These are phyloP conservation scores for Troglohyphantes excavatus DNA, from an alignment of 2,888 invertebrate species.

Conservation along the genomic window DNA sequence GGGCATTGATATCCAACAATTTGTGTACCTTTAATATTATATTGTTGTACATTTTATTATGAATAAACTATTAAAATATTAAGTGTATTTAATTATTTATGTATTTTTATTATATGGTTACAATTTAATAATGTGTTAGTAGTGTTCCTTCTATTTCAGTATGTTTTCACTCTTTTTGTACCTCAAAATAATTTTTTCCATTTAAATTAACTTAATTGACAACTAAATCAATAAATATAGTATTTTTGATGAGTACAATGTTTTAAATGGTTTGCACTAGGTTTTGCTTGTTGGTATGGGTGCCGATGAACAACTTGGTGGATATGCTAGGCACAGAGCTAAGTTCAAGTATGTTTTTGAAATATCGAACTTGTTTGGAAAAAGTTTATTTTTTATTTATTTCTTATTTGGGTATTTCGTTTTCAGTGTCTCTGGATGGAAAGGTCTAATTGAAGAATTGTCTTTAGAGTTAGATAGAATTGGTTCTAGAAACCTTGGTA, in stretches of 20 bases:
- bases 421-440: slow-evolving; percentile 83
- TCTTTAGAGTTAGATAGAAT: slow-evolving; percentile 92
- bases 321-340: slow-evolving; percentile 93
- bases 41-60: too few species aligned
- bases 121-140: too few species aligned
- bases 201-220: background rate
- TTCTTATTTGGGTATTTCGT: background rate
- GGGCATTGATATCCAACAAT: too few species aligned
- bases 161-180: background rate
- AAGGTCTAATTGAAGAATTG: slow-evolving; percentile 86
- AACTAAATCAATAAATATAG: background rate
- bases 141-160: too few species aligned
- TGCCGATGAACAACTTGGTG: slow-evolving; percentile 98
- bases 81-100: too few species aligned
- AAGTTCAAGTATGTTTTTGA: slow-evolving; percentile 76
- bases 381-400: background rate
- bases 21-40: too few species aligned
- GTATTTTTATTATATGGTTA: too few species aligned
- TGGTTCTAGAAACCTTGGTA: slow-evolving; percentile 93
- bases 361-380: background rate
- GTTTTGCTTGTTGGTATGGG: slow-evolving; percentile 94
- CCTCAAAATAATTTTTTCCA: background rate
- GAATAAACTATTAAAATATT: too few species aligned
- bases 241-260: too few species aligned
- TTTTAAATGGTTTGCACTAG: too few species aligned